These are phyloP conservation scores for Microcebus tavaratra DNA, from an alignment of 2,113 vertebrate species.

Conservation along the genomic window DNA sequence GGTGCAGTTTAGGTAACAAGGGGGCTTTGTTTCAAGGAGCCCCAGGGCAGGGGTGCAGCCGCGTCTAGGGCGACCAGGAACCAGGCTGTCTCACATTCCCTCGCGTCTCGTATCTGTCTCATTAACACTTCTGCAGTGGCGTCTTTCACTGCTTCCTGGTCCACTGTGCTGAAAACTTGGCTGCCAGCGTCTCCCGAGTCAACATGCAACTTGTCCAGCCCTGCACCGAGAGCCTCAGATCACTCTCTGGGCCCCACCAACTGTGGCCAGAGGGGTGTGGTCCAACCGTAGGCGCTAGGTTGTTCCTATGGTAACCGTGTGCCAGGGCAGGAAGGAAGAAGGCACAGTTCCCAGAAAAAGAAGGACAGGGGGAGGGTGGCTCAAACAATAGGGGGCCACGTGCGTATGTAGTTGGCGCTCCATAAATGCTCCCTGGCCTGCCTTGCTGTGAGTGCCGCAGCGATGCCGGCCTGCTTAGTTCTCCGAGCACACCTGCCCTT, in stretches of 20 bases:
- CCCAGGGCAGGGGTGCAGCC: background rate
- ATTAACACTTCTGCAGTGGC: background rate
- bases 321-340: background rate
- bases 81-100: background rate
- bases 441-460: background rate
- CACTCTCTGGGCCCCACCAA: background rate
- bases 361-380: background rate
- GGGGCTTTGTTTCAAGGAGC: constrained; percentile 26
- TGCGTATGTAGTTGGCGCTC: background rate
- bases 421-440: background rate
- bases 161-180: background rate
- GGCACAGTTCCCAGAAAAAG: background rate
- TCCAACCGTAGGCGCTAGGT: background rate
- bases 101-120: background rate
- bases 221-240: background rate
- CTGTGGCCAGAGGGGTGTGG: constrained; percentile 48
- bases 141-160: background rate
- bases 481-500: background rate
- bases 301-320: constrained; percentile 59
- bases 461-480: background rate
- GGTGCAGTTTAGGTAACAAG: background rate
- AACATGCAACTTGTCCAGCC: background rate
- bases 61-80: background rate
- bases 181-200: background rate
- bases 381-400: background rate